A percentile compares a stretch with the other conserved stretches of the same genome.
These are phyloP conservation scores for Haliclona indistincta DNA, from an alignment of 37 sponge, comb jelly and placozoan species.

Conservation along the genomic window DNA sequence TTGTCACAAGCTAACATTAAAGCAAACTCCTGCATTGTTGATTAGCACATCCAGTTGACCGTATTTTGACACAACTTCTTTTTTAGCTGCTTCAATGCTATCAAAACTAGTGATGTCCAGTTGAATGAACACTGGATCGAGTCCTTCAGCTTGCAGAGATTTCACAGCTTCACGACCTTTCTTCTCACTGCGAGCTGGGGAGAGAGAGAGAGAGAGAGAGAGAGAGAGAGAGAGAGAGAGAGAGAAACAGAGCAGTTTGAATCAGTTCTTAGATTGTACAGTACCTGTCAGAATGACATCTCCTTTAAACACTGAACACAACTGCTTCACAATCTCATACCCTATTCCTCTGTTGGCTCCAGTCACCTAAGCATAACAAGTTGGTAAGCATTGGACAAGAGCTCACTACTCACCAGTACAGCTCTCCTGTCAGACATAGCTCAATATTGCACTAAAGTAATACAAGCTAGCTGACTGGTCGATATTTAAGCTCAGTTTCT, in stretches of 20 bases:
- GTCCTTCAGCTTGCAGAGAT: conserved; percentile 37
- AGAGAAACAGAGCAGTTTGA: no score
- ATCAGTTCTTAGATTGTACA: no score
- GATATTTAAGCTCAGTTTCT: no score
- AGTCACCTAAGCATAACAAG: no score
- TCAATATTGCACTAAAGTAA: no score
- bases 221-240: no score
- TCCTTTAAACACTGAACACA: conserved; percentile 38
- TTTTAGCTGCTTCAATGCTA: conserved; percentile 20
- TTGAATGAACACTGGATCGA: conserved; percentile 12
- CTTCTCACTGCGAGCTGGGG: conserved; percentile 19
- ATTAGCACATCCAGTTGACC: conserved; percentile 49
- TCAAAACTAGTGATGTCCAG: conserved; percentile 39
- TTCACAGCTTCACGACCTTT: conserved; percentile 24
- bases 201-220: no score
- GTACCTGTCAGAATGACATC: conserved; percentile 40
- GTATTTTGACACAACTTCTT: conserved; percentile 20
- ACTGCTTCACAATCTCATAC: conserved; percentile 42
- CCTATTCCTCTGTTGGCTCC: conserved; percentile 34
- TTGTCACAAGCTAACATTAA: conserved; percentile 1
- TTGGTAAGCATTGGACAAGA: no score
- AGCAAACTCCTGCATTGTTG: conserved; percentile 38
- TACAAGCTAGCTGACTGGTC: no score
- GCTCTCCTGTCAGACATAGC: no score
- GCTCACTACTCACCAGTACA: no score